phyloP scores from a whole-genome alignment of 2,113 vertebrate species.

The Verasper variegatus region DNA sequence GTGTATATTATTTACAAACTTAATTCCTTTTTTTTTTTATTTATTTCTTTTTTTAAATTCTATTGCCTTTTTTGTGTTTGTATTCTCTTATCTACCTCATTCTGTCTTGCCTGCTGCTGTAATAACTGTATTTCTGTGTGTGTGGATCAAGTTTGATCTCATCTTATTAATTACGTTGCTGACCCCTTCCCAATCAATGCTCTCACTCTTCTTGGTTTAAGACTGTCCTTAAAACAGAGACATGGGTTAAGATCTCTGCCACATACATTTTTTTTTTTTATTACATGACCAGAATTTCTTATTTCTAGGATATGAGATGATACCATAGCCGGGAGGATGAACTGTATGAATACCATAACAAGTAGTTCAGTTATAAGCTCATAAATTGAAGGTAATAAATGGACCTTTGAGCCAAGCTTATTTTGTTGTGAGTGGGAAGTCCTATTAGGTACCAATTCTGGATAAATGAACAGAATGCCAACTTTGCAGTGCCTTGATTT shows the following conservation, averaged over 20 bases:
- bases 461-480: background rate
- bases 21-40: no score
- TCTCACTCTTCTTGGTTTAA: no score
- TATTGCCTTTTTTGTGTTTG: no score
- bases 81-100: no score
- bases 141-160: background rate
- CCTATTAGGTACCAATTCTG: background rate
- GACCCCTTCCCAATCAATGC: background rate
- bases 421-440: background rate
- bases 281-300: no score
- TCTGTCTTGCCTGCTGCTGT: no score
- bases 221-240: background rate
- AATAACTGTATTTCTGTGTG: no score
- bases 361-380: no score
- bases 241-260: background rate
- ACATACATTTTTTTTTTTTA: no score
- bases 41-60: no score
- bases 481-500: background rate
- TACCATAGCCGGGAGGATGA: background rate
- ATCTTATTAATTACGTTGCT: background rate
- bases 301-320: background rate
- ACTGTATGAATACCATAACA: background rate
- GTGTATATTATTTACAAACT: no score
- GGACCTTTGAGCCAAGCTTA: background rate
- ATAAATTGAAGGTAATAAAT: no score